Conservation (phyloP, 2,797 vertebrate species). For the Crenichthys baileyi region DNA sequence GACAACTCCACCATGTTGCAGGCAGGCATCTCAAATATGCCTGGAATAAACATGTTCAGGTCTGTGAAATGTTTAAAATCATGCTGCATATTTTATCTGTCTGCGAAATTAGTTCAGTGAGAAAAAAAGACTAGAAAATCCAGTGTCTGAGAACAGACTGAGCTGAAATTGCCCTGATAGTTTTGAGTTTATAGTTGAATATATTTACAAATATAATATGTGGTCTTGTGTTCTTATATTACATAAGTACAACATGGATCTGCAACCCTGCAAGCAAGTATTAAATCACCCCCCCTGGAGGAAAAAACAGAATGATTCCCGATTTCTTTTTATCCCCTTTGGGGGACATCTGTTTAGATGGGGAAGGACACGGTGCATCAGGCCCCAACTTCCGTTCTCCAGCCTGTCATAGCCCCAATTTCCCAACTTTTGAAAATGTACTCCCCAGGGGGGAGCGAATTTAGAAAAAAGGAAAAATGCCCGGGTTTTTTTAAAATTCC, state of each 20-base stretch:
- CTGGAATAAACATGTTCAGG: conserved; percentile 35
- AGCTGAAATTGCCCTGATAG: conserved; percentile 1
- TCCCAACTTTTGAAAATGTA: no score
- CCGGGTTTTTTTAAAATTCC: no score
- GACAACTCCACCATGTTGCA: conserved; percentile 7
- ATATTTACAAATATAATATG: neutral
- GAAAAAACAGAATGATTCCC: conserved; percentile 74
- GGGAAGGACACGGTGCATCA: conserved; percentile 65
- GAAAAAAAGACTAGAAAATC: conserved; percentile 28
- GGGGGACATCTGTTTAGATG: conserved; percentile 71
- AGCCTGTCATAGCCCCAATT: conserved; percentile 76
- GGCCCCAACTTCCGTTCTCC: conserved; percentile 63
- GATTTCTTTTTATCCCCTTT: no score
- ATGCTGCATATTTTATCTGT: conserved; percentile 24
- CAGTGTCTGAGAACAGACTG: conserved; percentile 19
- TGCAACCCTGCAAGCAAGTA: conserved; percentile 50
- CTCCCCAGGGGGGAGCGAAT: no score
- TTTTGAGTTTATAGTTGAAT: neutral
- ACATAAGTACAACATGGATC: conserved; percentile 58
- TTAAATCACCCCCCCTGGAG: conserved; percentile 72
- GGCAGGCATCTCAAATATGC: conserved; percentile 15
- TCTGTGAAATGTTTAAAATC: conserved; percentile 39
- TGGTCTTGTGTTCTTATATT: conserved; percentile 32
- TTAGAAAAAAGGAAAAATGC: no score
- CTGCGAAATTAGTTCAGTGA: conserved; percentile 51